These are phyloP conservation scores for Turritopsis dohrnii DNA, from an alignment of 30 jellyfish, hydroid and myxozoan genomes.

Conservation along the genomic window DNA sequence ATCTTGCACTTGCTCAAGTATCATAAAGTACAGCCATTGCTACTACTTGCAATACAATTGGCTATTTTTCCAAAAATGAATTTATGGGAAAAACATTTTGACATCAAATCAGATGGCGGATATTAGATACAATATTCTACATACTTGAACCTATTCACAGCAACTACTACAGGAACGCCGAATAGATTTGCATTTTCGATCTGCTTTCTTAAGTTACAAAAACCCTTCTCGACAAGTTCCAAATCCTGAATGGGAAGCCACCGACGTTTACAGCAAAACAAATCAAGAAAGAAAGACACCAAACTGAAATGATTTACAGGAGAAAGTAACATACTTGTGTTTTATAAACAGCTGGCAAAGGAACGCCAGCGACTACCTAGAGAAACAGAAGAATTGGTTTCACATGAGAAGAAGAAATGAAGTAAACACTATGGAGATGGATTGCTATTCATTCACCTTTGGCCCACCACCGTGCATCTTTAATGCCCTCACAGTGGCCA, in stretches of 20 bases:
- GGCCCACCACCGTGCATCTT: conserved; percentile 98
- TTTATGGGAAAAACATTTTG: no score
- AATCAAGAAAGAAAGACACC: background rate
- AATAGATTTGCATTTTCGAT: conserved; percentile 66
- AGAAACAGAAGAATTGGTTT: background rate
- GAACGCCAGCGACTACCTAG: conserved; percentile 90
- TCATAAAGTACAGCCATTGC: background rate
- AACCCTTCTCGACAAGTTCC: conserved; percentile 67
- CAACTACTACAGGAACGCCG: conserved; percentile 94
- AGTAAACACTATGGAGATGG: background rate
- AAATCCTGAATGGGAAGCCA: conserved; percentile 45
- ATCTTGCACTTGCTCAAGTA: background rate
- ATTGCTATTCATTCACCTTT: conserved; percentile 28
- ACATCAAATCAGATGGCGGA: background rate
- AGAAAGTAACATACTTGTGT: conserved; percentile 46
- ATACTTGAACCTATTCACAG: conserved; percentile 69
- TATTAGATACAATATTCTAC: background rate
- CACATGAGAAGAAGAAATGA: background rate
- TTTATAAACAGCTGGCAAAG: conserved; percentile 59
- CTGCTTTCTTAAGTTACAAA: conserved; percentile 76
- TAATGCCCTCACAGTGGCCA: conserved; percentile 85
- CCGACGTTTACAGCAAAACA: background rate
- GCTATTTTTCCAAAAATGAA: no score
- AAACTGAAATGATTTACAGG: background rate
- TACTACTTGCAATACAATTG: no score